Evolutionary conservation across 2,888 invertebrate species (phyloP), one percentile per base, ranked within the genome.

Genomic region (Chaetogeoica ovagalla): DNA sequence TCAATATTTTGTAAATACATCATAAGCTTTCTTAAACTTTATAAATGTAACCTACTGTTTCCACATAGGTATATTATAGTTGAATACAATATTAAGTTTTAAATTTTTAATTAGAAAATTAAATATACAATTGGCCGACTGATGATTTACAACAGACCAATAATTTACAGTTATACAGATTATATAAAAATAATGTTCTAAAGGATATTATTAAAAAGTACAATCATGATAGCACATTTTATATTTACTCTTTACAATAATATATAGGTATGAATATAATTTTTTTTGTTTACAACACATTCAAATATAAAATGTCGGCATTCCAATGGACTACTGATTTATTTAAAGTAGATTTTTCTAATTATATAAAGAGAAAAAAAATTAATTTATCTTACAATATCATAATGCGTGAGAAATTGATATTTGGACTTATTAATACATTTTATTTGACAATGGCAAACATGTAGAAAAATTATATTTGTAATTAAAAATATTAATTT

Each of bases 81-180:
- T 15, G 21, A 60, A 19, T 55, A 68, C 21, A 52, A 9, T 30
- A 5, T 52, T 30, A 52, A 19, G 30, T 30, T 30, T 30, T 30
- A 30, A 30, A 30, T 30, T 69, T 52, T 30, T 11, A 30, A 55
- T 30, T 30, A 55, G 55, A 55, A 55, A n/a, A 19, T 52, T 19
- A 17, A 30, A 52, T 69, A 55, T 55, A 55, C 55, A 55, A 39
- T 71, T 48, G 19, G 7, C 9, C 19, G 23, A 23, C 23, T 37
- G 4, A n/a, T 2, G 37, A 70, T 55, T 21, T 70, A 57, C 70
- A 70, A 57, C 70, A 70, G n/a, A 70, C 13, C 52, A 70, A n/a
- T n/a, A 57, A 57, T 37, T 30, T 55, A 69, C 23, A 19, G 57
- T 57, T 57, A n/a, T n/a, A 37, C 7, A 63, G 13, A 52, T 19